Conservation (phyloP, 1,140 invertebrate species). For the Scylla paramamosain region DNA sequence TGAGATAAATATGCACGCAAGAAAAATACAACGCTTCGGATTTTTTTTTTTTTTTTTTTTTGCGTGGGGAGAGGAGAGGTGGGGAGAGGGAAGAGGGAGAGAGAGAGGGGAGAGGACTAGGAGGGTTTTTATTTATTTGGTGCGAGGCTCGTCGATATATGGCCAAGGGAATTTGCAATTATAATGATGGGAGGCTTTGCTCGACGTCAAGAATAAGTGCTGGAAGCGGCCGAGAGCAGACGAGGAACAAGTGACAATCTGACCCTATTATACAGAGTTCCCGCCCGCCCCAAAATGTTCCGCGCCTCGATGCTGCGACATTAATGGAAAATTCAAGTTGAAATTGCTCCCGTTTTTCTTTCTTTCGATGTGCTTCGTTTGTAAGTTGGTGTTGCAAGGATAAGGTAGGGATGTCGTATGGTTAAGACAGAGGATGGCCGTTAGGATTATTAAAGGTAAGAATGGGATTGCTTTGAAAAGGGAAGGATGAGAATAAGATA, state of each 20-base stretch:
- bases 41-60: no score
- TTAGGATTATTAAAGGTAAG: no score
- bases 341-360: background rate
- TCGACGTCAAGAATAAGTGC: background rate
- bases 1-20: no score
- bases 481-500: no score
- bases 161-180: background rate
- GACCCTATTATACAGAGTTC: background rate
- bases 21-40: no score
- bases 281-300: background rate
- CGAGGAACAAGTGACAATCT: background rate
- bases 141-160: background rate
- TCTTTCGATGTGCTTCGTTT: background rate
- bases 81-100: no score
- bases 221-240: background rate
- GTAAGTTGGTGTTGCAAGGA: no score
- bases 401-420: no score
- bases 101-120: no score
- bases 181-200: background rate
- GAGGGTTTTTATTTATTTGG: background rate
- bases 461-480: no score
- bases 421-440: no score
- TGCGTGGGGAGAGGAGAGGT: no score
- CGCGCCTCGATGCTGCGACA: background rate
- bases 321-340: background rate